phyloP scores from a whole-genome alignment of 2,888 invertebrate species.

The Lordiphosa andalusiaca region DNA sequence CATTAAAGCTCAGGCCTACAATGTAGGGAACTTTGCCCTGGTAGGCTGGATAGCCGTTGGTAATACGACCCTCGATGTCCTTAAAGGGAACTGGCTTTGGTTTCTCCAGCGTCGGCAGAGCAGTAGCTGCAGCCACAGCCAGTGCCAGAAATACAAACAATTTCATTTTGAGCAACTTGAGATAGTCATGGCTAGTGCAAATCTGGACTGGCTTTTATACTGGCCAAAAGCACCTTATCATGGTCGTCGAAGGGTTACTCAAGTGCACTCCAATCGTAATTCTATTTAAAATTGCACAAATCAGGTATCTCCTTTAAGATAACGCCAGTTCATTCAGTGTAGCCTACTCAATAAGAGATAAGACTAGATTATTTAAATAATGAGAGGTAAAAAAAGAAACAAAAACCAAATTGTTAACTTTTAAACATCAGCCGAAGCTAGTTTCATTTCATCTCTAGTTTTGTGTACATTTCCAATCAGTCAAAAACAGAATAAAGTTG shows the following conservation, averaged over 20 bases:
- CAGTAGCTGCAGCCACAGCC: slow-evolving; percentile 46
- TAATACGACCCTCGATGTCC: slow-evolving; percentile 61
- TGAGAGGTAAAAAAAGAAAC: too few relatives aligned
- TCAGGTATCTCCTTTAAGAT: neutral
- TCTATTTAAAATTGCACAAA: slow-evolving; percentile 1
- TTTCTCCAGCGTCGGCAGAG: slow-evolving; percentile 36
- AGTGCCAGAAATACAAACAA: slow-evolving; percentile 46
- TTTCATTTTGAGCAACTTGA: slow-evolving; percentile 43
- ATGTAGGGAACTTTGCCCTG: slow-evolving; percentile 69
- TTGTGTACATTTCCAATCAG: too few relatives aligned
- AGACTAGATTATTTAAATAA: too few relatives aligned
- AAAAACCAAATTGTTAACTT: too few relatives aligned
- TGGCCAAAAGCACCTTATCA: slow-evolving; percentile 4
- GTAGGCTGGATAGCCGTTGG: slow-evolving; percentile 63
- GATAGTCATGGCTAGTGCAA: slow-evolving; percentile 10
- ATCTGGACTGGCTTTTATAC: slow-evolving; percentile 10
- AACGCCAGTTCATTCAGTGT: too few relatives aligned
- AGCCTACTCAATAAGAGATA: too few relatives aligned
- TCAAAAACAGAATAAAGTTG: too few relatives aligned
- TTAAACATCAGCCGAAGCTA: too few relatives aligned
- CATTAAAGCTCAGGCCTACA: slow-evolving; percentile 60
- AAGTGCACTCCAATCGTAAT: neutral
- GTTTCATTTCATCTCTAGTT: too few relatives aligned
- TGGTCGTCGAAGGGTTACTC: neutral
- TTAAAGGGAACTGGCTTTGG: slow-evolving; percentile 26